Conservation (phyloP, 2,113 vertebrate genomes). For the Crotalus tigris region DNA sequence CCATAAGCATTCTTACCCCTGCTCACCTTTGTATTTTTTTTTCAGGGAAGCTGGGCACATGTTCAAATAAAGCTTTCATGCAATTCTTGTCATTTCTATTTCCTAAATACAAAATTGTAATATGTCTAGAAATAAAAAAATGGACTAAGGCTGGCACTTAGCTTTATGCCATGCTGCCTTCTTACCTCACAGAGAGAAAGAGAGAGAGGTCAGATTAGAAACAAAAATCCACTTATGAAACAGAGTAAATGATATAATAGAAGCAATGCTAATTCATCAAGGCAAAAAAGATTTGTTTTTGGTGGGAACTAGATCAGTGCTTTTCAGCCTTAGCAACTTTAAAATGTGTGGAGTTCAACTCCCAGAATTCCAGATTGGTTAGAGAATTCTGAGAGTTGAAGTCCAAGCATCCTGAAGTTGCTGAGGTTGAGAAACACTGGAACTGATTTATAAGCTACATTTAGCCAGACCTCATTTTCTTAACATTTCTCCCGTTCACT, state of each 20-base stretch:
- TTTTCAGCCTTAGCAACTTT: not conserved
- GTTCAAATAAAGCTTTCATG: not conserved
- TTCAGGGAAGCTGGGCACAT: not conserved
- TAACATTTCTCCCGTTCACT: not conserved
- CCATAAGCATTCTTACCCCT: not conserved
- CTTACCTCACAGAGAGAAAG: not conserved
- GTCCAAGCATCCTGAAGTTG: not conserved
- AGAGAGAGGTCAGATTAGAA: not conserved
- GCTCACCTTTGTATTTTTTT: not conserved
- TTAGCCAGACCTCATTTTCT: not conserved
- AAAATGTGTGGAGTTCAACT: not conserved
- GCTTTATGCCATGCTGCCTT: not conserved
- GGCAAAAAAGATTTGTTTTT: not conserved
- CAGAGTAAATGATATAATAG: not conserved
- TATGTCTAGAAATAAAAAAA: not conserved
- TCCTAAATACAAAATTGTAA: not conserved
- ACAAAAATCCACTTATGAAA: not conserved
- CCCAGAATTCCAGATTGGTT: not conserved
- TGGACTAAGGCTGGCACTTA: not conserved
- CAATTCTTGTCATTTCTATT: not conserved
- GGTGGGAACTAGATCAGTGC: not conserved
- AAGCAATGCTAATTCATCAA: not conserved
- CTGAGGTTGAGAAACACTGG: not conserved
- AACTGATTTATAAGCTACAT: not conserved
- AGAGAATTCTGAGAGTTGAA: not conserved